These are phyloP conservation scores for Danio aesculapii DNA, from an alignment of 2,797 vertebrate genomes.

Conservation along the genomic window DNA sequence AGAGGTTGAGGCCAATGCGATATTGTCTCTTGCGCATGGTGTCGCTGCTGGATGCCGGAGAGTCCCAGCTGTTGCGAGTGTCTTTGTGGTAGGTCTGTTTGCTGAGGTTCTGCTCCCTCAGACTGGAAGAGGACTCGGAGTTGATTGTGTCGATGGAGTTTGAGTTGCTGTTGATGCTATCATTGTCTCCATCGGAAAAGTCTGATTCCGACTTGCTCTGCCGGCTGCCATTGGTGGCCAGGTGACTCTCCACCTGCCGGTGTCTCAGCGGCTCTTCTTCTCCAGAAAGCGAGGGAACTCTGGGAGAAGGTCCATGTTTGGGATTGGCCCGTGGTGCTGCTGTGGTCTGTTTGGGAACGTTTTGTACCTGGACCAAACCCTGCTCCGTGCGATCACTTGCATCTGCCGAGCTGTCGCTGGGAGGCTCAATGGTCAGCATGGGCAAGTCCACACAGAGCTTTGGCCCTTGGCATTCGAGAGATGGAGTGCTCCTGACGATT, in stretches of 20 bases:
- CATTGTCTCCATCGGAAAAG: conserved; percentile 97
- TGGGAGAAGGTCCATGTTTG: conserved; percentile 86
- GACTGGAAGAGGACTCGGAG: conserved; percentile 92
- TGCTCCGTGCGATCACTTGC: conserved; percentile 90
- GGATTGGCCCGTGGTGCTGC: conserved; percentile 87
- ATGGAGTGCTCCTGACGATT: conserved; percentile 91
- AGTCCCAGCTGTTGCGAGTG: conserved; percentile 98
- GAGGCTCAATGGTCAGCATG: conserved; percentile 90
- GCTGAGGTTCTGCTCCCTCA: conserved; percentile 93
- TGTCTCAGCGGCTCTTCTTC: conserved; percentile 88
- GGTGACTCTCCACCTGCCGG: conserved; percentile 88
- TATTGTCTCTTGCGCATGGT: conserved; percentile 96
- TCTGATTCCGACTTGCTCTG: conserved; percentile 97
- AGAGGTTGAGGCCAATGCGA: conserved; percentile 96
- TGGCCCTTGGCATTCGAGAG: conserved; percentile 89
- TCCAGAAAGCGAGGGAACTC: conserved; percentile 80
- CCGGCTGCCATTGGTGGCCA: conserved; percentile 93
- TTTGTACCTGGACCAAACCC: conserved; percentile 85
- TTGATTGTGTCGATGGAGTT: conserved; percentile 99
- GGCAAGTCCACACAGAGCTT: conserved; percentile 89
- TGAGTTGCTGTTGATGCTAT: conserved; percentile 98
- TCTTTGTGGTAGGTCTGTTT: conserved; percentile 99
- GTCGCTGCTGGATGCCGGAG: conserved; percentile 96
- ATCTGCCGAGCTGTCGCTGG: conserved; percentile 92
- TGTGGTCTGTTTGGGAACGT: conserved; percentile 79